A percentile compares a stretch with the other conserved stretches of the same genome.
Evolutionary conservation across 1,140 invertebrate genomes (phyloP).

Genomic region (Trichogramma pretiosum): DNA sequence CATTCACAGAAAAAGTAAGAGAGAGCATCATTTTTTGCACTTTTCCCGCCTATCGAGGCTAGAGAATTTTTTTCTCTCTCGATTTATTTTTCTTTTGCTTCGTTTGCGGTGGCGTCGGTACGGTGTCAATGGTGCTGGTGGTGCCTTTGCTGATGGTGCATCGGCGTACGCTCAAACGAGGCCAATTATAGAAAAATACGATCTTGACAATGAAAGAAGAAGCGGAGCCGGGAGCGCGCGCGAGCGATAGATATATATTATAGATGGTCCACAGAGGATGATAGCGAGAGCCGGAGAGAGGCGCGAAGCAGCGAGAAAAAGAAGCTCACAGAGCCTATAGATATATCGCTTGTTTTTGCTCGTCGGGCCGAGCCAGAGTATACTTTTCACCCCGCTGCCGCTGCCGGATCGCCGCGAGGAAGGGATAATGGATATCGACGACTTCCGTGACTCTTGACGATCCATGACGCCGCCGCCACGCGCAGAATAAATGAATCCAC

Average conservation of each 20-base stretch:
- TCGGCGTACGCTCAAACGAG: constrained; percentile 4
- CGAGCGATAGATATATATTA: too few relatives aligned
- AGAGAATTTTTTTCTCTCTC: background rate
- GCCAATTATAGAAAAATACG: constrained; percentile 14
- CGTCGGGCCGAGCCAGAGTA: too few relatives aligned
- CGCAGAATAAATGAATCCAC: constrained; percentile 13
- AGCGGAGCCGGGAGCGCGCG: background rate
- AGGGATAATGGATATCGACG: constrained; percentile 15
- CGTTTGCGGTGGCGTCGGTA: background rate
- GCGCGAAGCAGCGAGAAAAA: too few relatives aligned
- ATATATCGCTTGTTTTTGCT: too few relatives aligned
- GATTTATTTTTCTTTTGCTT: background rate
- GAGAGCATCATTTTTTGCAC: background rate
- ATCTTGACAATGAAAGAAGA: constrained; percentile 2
- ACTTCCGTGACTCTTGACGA: constrained; percentile 9
- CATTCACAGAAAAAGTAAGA: too few relatives aligned
- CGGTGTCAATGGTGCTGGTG: background rate
- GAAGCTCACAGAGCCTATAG: too few relatives aligned
- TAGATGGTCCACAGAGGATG: too few relatives aligned
- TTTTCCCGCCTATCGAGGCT: background rate
- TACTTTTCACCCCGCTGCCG: too few relatives aligned
- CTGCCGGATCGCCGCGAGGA: too few relatives aligned
- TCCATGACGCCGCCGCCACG: too few relatives aligned
- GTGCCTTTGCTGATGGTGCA: background rate
- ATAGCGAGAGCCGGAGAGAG: background rate